Evolutionary conservation across 2,113 vertebrate genomes (phyloP), one percentile per base, ranked within the genome.

Genomic region (Malurus melanocephalus): DNA sequence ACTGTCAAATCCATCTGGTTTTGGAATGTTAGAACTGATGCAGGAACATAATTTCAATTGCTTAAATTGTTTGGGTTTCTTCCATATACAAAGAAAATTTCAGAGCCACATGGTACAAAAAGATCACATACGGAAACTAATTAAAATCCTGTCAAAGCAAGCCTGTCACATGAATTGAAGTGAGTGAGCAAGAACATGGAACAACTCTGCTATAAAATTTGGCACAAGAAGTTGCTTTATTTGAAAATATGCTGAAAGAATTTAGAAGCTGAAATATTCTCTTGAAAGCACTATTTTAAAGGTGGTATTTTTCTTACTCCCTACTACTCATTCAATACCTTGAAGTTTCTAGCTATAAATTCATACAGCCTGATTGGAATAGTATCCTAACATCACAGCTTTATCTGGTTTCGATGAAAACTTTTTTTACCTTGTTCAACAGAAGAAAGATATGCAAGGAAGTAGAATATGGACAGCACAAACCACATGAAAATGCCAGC

Each of bases 81-180:
- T 43, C 46, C 20, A 83, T 30, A 80, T 13, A 92, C 56, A 94
- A 91, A 93, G 45, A 94, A 96, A 93, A 92, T 88, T 92, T 97
- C 57, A 90, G 64, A 85, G 61, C 71, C 86, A 94, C 94, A 95
- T 92, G 86, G 61, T 94, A 96, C 64, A 94, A 95, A 94, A 73
- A 80, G 61, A 95, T 94, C 94, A 94, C 94, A 97, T 96, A 97
- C 60, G 78, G 93, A 96, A 97, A 93, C 75, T 93, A 97, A 97
- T 97, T 97, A 96, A 97, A 97, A 94, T 55, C 52, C 22, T 97
- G 92, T 96, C 95, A 96, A 89, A 95, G 42, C 14, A 8, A 89
- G 66, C 53, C 65, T 96, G 88, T 94, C 95, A 95, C 95, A 82
- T 74, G 88, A 45, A 53, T 46, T 89, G 94, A 83, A 90, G 48